Evolutionary conservation across 2,888 invertebrate species (phyloP).

Genomic region (Ophonus ardosiacus): DNA sequence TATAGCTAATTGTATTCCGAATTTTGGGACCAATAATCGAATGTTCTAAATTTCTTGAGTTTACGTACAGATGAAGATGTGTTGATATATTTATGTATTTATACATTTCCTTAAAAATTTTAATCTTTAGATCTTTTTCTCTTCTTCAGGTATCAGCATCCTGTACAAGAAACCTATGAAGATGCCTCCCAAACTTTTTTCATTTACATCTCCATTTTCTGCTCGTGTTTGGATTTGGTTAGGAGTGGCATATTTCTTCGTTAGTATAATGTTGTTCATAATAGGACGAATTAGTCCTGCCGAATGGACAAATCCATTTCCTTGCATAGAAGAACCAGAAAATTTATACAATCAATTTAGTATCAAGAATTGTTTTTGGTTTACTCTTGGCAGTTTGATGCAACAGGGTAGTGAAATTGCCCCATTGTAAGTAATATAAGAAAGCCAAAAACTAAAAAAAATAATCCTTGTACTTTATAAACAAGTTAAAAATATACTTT

Average conservation of each 20-base stretch:
- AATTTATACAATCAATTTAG: slow-evolving; percentile 91
- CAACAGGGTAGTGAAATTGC: slow-evolving; percentile 94
- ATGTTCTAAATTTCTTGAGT: too few species aligned
- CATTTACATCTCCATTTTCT: slow-evolving; percentile 94
- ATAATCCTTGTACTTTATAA: too few species aligned
- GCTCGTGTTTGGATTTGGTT: slow-evolving; percentile 91
- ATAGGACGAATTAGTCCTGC: slow-evolving; percentile 89
- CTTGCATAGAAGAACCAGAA: slow-evolving; percentile 90
- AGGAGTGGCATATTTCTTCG: slow-evolving; percentile 87
- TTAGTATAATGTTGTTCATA: slow-evolving; percentile 87
- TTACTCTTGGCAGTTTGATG: slow-evolving; percentile 89
- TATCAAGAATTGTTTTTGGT: slow-evolving; percentile 92
- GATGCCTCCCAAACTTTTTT: slow-evolving; percentile 91
- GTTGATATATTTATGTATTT: too few species aligned
- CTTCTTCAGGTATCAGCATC: slow-evolving; percentile 86
- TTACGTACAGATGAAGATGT: too few species aligned
- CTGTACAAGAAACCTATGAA: slow-evolving; percentile 92
- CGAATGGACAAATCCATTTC: slow-evolving; percentile 94
- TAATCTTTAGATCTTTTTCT: too few species aligned
- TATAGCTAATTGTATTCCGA: too few species aligned
- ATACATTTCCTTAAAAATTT: too few species aligned
- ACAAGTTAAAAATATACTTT: too few species aligned
- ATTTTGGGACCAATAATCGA: too few species aligned
- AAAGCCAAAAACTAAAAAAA: slow-evolving; percentile 10
- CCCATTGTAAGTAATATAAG: slow-evolving; percentile 82